These are phyloP conservation scores for Rallus limicola DNA, from an alignment of 2,113 vertebrate species.

Conservation along the genomic window DNA sequence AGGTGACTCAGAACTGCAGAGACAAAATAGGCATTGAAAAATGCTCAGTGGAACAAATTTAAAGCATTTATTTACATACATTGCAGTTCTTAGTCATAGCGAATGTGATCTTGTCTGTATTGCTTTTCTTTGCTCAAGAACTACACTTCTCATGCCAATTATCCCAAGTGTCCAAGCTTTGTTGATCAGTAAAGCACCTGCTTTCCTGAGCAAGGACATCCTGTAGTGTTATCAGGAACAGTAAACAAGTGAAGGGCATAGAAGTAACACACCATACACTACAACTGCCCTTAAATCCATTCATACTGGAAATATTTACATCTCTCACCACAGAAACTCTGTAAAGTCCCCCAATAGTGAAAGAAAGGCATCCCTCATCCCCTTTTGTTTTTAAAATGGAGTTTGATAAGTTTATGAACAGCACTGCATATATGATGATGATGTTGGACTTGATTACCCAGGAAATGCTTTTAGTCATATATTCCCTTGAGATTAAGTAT, in stretches of 20 bases:
- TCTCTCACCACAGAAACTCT: neutral
- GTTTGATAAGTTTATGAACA: neutral
- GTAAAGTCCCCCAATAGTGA: neutral
- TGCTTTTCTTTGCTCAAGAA: neutral
- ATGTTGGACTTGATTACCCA: neutral
- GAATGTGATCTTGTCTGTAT: neutral
- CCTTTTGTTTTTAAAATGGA: neutral
- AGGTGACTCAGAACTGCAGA: neutral
- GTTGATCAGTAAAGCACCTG: neutral
- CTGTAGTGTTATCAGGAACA: neutral
- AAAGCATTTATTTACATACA: neutral
- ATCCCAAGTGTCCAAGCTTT: neutral
- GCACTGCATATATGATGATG: neutral
- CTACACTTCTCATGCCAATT: neutral
- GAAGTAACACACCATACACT: neutral
- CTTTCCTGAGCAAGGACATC: neutral
- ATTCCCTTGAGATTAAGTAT: neutral
- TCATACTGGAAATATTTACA: neutral
- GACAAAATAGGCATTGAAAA: neutral
- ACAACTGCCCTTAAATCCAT: neutral
- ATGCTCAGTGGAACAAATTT: neutral
- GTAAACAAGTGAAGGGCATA: neutral
- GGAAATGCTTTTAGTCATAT: neutral
- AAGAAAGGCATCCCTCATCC: neutral
- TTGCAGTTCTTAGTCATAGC: neutral